Evolutionary conservation across 2,888 invertebrate genomes (phyloP).

Genomic region (Sphinx pinastri): DNA sequence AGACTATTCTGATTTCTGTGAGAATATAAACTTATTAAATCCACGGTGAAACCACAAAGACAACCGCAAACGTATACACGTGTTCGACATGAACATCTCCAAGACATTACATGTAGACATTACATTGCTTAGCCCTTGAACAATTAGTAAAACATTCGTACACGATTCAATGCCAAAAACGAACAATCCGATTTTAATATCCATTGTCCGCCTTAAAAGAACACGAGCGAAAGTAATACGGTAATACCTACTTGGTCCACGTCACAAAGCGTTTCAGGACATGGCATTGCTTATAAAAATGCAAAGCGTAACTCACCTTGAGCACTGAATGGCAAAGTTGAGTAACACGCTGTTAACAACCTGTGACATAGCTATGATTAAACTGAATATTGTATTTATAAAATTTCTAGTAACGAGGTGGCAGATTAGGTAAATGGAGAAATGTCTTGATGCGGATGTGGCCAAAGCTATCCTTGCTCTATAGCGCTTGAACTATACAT

Average conservation of each 20-base stretch:
- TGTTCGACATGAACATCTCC: background rate
- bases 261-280: slow-evolving; percentile 54
- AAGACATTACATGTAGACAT: background rate
- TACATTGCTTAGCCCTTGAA: background rate
- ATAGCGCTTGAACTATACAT: no score
- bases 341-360: slow-evolving; percentile 20
- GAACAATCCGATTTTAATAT: slow-evolving; percentile 8
- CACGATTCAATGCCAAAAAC: background rate
- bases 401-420: no score
- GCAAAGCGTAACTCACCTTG: slow-evolving; percentile 61
- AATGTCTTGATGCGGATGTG: no score
- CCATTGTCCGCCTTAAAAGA: slow-evolving; percentile 20
- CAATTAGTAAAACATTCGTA: slow-evolving; percentile 20
- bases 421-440: no score
- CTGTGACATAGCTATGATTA: slow-evolving; percentile 5
- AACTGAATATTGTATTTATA: background rate
- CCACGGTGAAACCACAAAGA: slow-evolving; percentile 13
- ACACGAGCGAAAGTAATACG: slow-evolving; percentile 28
- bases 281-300: slow-evolving; percentile 58
- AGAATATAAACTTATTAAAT: slow-evolving; percentile 2
- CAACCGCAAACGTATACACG: slow-evolving; percentile 4
- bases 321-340: slow-evolving; percentile 42
- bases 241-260: slow-evolving; percentile 32
- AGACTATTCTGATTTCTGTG: background rate
- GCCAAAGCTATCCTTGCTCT: no score